Conservation (phyloP, 2,888 invertebrate species). For the Lydus trimaculatus region DNA sequence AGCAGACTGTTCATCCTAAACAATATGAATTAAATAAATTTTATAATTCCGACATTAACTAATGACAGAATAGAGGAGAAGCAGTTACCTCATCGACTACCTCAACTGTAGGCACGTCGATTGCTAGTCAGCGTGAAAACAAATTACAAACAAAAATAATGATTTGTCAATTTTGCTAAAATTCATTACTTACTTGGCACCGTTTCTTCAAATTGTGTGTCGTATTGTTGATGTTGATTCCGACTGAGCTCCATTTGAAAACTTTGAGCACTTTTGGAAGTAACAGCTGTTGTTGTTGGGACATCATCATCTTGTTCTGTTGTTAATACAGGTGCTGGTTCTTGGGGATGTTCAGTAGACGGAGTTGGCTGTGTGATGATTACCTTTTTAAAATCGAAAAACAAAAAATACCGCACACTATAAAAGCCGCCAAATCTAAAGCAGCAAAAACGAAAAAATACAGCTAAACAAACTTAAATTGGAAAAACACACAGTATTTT, state of each 20-base stretch:
- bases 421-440: neutral
- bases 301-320: neutral
- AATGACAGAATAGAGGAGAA: constrained; percentile 14
- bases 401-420: neutral
- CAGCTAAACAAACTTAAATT: neutral
- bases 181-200: constrained; percentile 37
- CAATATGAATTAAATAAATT: neutral
- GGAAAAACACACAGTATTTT: neutral
- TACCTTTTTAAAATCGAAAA: constrained; percentile 16
- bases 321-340: constrained; percentile 18
- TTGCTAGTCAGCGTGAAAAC: constrained; percentile 38
- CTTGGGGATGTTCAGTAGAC: constrained; percentile 55
- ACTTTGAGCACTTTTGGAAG: constrained; percentile 61
- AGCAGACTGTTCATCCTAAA: constrained; percentile 21
- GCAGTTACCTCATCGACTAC: constrained; percentile 56
- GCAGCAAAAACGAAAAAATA: neutral
- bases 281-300: constrained; percentile 55
- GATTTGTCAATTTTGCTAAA: neutral
- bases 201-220: constrained; percentile 69
- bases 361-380: constrained; percentile 63
- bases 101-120: constrained; percentile 54
- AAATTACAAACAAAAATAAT: constrained; percentile 6
- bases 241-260: constrained; percentile 77
- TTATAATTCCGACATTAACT: neutral
- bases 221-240: constrained; percentile 78